A percentile compares a stretch with the other conserved stretches of the same genome.
phyloP scores from a whole-genome alignment of 2,888 invertebrate species.

The Actias luna region DNA sequence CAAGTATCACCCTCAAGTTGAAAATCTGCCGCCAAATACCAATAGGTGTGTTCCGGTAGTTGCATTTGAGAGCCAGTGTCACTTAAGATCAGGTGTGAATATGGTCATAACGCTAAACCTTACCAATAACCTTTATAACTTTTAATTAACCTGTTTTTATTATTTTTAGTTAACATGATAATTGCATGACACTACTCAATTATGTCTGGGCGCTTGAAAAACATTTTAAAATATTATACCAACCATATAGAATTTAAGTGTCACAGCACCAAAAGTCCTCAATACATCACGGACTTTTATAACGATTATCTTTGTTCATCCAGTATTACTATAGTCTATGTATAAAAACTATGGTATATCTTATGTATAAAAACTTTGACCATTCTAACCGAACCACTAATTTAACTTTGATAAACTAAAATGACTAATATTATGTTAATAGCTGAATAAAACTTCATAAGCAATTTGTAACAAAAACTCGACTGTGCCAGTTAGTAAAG shows the following conservation, averaged over 20 bases:
- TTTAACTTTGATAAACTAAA: background rate
- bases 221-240: no score
- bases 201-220: background rate
- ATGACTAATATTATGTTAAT: constrained; percentile 5
- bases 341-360: no score
- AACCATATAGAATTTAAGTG: background rate
- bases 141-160: no score
- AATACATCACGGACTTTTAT: background rate
- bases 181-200: no score
- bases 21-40: no score
- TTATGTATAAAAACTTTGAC: background rate
- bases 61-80: no score
- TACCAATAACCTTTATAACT: no score
- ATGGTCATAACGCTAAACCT: no score
- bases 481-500: constrained; percentile 23
- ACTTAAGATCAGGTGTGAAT: no score
- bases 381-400: background rate
- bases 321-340: background rate
- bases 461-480: constrained; percentile 19
- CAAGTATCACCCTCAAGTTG: no score
- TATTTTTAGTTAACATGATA: no score
- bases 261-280: background rate
- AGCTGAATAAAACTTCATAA: background rate
- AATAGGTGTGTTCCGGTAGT: no score
- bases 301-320: background rate